phyloP scores from a whole-genome alignment of 2,113 vertebrate species.

The Sciurus niger region DNA sequence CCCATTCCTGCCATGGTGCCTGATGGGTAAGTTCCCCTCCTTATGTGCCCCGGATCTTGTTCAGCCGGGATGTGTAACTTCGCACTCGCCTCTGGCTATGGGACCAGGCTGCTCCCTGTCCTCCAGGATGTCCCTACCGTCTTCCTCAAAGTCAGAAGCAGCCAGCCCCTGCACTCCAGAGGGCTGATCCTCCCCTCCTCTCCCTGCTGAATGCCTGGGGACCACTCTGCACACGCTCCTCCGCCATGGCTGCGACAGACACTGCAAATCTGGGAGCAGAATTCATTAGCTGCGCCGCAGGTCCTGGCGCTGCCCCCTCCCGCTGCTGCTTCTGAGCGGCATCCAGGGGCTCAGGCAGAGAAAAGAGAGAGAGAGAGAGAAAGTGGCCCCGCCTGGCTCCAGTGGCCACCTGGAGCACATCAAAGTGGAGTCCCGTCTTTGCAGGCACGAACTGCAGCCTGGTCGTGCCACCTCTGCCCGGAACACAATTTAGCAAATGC shows the following conservation, averaged over 20 bases:
- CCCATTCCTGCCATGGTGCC: background rate
- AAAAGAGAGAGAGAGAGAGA: background rate
- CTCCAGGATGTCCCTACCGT: background rate
- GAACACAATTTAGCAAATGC: background rate
- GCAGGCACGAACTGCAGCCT: background rate
- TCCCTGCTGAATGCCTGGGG: slow-evolving; percentile 38
- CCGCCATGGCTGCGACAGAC: slow-evolving; percentile 5
- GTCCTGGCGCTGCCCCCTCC: background rate
- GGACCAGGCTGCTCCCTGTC: background rate
- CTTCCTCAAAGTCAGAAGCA: background rate
- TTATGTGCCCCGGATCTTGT: no score
- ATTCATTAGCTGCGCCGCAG: background rate
- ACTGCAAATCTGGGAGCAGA: background rate
- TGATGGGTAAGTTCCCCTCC: background rate
- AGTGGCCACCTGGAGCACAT: background rate
- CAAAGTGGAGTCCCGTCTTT: slow-evolving; percentile 32
- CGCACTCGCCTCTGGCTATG: background rate
- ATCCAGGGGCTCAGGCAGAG: background rate
- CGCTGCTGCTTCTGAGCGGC: rapidly evolving
- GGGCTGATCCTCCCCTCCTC: background rate
- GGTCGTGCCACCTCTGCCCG: background rate
- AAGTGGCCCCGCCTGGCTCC: background rate
- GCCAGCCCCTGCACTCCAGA: background rate
- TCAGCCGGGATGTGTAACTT: background rate
- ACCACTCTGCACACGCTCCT: slow-evolving; percentile 29